Conservation (phyloP, 2,888 invertebrate species). For the Chaitophorus viminalis region DNA sequence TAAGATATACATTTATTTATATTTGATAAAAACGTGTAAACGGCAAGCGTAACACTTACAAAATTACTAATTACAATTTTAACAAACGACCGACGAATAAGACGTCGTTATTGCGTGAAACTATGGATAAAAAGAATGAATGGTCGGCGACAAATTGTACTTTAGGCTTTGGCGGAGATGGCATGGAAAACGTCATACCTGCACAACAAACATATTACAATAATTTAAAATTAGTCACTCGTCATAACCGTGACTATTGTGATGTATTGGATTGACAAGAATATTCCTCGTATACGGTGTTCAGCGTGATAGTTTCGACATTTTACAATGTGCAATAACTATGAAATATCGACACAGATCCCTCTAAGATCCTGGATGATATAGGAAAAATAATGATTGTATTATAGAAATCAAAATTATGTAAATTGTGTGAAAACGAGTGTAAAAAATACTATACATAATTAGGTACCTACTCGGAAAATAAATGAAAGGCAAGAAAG, state of each 20-base stretch:
- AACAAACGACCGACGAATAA: background rate
- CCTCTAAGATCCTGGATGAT: too few relatives aligned
- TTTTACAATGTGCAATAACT: too few relatives aligned
- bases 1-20: background rate
- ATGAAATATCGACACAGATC: too few relatives aligned
- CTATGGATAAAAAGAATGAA: slow-evolving; percentile 67
- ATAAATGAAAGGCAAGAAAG: too few relatives aligned
- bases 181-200: background rate
- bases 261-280: too few relatives aligned
- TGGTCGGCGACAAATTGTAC: slow-evolving; percentile 67
- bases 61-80: background rate
- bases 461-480: too few relatives aligned
- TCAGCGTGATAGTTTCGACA: too few relatives aligned
- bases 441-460: too few relatives aligned
- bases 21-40: background rate
- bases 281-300: too few relatives aligned
- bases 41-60: background rate
- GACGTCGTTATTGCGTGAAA: background rate
- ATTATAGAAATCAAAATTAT: too few relatives aligned
- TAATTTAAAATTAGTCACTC: background rate
- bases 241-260: background rate
- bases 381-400: too few relatives aligned
- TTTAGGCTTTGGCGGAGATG: background rate
- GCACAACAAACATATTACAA: background rate
- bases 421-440: too few relatives aligned